Base-by-base conservation (phyloP, 2,888 invertebrate species). In the Oegoconia quadripuncta region DNA sequence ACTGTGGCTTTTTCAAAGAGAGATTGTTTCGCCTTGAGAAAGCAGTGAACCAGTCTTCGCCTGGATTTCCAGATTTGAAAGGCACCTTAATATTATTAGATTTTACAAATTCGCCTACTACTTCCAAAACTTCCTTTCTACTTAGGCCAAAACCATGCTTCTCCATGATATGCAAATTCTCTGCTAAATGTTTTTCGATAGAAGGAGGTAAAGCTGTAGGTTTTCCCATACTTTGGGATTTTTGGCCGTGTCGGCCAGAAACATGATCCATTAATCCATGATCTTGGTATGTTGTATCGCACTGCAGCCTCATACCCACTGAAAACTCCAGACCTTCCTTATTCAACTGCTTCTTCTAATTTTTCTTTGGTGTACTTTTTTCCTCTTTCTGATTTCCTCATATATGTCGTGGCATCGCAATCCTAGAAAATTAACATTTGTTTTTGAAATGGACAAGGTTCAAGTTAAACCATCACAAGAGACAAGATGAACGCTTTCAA, bases 1-100 rank as follows among this genome's bases (percentile, higher is more conserved):
- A 45, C 56, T 72, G 61, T 4, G 67, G 67, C 41, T 62, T 74
- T 57, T 73, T 74, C 11, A 69, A 35, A 12, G 63, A 59, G n/a
- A 73, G 29, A 34, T 49, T 43, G 36, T 68, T 50, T 12, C 62
- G 38, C 31, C 57, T 59, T 39, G 51, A 54, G 44, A 62, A 66
- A 3, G 32, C 33, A 3, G 48, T 11, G 32, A 61, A 62, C 58
- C 59, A 63, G 32, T 63, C 59, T 29, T 60, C 42, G 1, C 63
- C 58, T 11, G 61, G 64, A 3, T 47, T 36, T 2, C 52, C 52
- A 46, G 60, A 48, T 46, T 55, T 64, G 41, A 67, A 67, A 2
- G 56, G 53, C 20, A 52, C 62, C 47, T 44, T 37, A 4, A 65
- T 37, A 7, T 46, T 36, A 41, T 65, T 65, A 17, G 29, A 26